These are phyloP conservation scores for Creontiades dilutus DNA, from an alignment of 2,888 invertebrate species.

Conservation along the genomic window DNA sequence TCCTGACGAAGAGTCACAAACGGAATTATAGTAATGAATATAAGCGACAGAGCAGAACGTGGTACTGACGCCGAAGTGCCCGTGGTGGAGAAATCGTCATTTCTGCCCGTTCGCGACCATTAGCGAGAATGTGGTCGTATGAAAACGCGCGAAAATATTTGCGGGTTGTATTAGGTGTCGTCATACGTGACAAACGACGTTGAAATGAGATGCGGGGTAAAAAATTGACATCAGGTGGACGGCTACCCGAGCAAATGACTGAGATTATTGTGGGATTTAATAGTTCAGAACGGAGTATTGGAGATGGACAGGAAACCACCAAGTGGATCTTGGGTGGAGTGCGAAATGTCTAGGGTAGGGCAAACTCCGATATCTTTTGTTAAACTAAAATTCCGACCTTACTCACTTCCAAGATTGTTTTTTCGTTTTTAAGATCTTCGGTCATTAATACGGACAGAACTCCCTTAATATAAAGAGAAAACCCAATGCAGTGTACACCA, in stretches of 20 bases:
- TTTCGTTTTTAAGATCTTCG: too few relatives aligned
- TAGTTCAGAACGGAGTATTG: not conserved
- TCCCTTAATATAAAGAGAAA: too few relatives aligned
- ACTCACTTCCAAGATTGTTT: too few relatives aligned
- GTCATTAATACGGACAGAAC: too few relatives aligned
- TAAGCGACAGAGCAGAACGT: constrained; percentile 4
- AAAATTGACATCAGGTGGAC: not conserved
- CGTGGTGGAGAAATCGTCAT: not conserved
- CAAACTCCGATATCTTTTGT: too few relatives aligned
- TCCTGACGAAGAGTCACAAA: not conserved
- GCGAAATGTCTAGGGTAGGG: not conserved
- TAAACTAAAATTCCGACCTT: too few relatives aligned
- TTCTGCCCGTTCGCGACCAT: not conserved
- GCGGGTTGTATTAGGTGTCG: not conserved
- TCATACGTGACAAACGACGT: not conserved
- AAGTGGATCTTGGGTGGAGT: constrained; percentile 1
- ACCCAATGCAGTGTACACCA: too few relatives aligned
- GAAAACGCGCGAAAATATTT: not conserved
- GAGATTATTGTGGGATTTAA: not conserved
- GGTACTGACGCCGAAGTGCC: not conserved
- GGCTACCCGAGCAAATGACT: not conserved
- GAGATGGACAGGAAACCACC: constrained; percentile 3
- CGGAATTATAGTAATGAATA: not conserved
- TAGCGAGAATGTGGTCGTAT: not conserved
- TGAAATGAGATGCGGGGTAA: not conserved